Conservation (phyloP, 2,797 vertebrate species). For the Brachymystax lenok region DNA sequence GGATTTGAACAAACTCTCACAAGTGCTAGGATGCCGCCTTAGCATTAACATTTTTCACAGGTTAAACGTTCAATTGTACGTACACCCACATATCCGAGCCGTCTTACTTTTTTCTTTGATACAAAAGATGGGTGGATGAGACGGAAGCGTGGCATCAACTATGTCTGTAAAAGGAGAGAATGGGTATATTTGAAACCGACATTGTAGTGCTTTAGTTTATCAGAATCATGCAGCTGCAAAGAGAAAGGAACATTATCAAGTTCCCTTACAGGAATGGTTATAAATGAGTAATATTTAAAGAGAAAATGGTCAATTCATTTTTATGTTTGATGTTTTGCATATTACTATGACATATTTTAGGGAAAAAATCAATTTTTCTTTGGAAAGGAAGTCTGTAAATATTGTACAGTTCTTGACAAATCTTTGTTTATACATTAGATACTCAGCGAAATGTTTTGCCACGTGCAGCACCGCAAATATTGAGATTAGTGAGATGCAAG, state of each 20-base stretch:
- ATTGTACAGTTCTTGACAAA: conserved; percentile 85
- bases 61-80: conserved; percentile 68
- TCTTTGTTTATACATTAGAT: conserved; percentile 80
- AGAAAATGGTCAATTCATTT: conserved; percentile 81
- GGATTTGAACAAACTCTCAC: conserved; percentile 80
- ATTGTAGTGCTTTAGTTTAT: conserved; percentile 80
- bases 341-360: conserved; percentile 77
- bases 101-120: conserved; percentile 69
- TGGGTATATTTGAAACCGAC: conserved; percentile 76
- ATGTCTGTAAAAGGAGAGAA: conserved; percentile 65
- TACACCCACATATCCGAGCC: conserved; percentile 74
- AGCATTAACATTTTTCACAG: conserved; percentile 72
- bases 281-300: conserved; percentile 85
- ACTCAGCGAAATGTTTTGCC: too few species aligned
- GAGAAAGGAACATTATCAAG: conserved; percentile 71
- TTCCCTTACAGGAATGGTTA: conserved; percentile 73
- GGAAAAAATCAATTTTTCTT: conserved; percentile 80
- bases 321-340: conserved; percentile 84
- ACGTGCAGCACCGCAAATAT: too few species aligned
- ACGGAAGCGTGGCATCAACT: conserved; percentile 65
- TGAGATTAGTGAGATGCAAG: too few species aligned
- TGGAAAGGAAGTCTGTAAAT: conserved; percentile 77
- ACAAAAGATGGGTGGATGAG: conserved; percentile 63
- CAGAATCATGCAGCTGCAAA: conserved; percentile 74
- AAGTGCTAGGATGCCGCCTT: conserved; percentile 74